Evolutionary conservation across 2,113 vertebrate genomes (phyloP), one percentile per base, ranked within the genome.

Genomic region (Argyrosomus japonicus): DNA sequence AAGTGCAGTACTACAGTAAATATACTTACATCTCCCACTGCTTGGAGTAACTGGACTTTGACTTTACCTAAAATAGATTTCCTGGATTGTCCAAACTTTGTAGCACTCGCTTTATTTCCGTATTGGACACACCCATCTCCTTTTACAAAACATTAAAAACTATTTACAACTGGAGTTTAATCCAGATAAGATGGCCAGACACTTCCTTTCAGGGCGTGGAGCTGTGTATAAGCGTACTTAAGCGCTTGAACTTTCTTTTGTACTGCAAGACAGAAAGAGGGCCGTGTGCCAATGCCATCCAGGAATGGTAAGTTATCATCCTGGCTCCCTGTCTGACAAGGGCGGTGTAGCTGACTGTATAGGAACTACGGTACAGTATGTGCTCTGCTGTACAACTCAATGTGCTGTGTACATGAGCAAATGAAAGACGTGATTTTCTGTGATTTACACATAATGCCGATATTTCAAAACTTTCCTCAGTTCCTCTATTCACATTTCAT

Each of bases 281-380:
- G 43, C 29, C 4, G 45, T 48, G 40, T 45, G 48, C 75, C 62
- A 71, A 29, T 72, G 9, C 61, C 65, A 68, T 68, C 29, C 57
- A 78, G 23, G 29, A 64, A 61, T 68, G 12, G 23, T 40, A 21
- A 58, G 14, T 60, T 83, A 45, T 65, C 32, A 18, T 75, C 8
- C n/a, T 62, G 73, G 32, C 57, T 68, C 82, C 79, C 75, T 75
- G 73, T 56, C 58, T 63, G 13, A 79, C 25, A 53, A 74, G 6
- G 9, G 10, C 0, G 11, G 2, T 43, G 53, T 6, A 43, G 43
- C 27, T 51, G 32, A 72, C 36, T 27, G 3, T 11, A 17, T 53
- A 57, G 10, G 14, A 45, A 15, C 6, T 6, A 13, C 11, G 53
- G 19, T 68, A 17, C 8, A 51, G 10, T 3, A 45, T 62, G 29